Evolutionary conservation across 1,140 invertebrate genomes (phyloP).

Genomic region (Trachymyrmex septentrionalis): DNA sequence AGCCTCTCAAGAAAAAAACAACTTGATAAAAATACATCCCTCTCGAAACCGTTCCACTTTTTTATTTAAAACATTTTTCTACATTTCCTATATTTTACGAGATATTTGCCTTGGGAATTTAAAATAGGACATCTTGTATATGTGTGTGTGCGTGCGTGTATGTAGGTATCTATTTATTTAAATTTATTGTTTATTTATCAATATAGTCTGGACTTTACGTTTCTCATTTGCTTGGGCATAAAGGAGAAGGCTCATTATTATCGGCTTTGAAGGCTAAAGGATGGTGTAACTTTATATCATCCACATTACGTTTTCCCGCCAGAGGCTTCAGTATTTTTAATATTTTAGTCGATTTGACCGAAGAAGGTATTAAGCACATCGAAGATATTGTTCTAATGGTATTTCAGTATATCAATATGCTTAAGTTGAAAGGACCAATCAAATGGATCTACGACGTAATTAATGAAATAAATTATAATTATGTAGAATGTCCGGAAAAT

Average conservation of each 20-base stretch:
- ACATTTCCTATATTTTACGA: no score
- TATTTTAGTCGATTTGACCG: slow-evolving; percentile 96
- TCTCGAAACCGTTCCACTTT: no score
- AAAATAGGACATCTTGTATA: no score
- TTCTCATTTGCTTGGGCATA: slow-evolving; percentile 97
- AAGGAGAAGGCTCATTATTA: slow-evolving; percentile 97
- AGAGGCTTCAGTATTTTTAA: slow-evolving; percentile 96
- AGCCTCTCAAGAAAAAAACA: no score
- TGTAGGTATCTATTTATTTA: neutral
- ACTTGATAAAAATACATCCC: no score
- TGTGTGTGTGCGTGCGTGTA: no score
- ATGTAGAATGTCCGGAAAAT: neutral
- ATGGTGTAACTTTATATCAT: no score
- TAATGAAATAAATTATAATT: slow-evolving; percentile 34
- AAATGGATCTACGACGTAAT: slow-evolving; percentile 93
- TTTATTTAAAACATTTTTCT: no score
- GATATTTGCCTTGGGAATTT: no score
- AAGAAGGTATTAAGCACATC: slow-evolving; percentile 94
- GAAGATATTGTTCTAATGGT: slow-evolving; percentile 95
- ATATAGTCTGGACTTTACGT: slow-evolving; percentile 95
- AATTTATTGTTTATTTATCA: slow-evolving; percentile 63
- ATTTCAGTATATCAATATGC: slow-evolving; percentile 96
- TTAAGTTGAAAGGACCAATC: slow-evolving; percentile 91
- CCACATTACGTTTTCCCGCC: no score
- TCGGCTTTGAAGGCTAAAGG: slow-evolving; percentile 94